phyloP scores from a whole-genome alignment of 2,797 vertebrate genomes.

The Pampus argenteus region DNA sequence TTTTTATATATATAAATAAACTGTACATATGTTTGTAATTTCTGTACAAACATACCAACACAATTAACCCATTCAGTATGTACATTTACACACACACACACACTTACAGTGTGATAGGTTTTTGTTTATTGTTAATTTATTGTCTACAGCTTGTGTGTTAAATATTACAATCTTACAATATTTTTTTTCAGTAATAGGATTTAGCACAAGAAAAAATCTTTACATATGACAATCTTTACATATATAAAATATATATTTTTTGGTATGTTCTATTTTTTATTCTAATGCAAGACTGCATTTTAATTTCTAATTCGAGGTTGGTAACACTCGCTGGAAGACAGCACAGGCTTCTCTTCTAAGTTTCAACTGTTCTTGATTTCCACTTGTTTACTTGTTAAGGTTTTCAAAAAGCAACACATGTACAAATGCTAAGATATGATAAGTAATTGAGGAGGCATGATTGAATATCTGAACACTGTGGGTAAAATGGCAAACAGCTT shows the following conservation, averaged over 20 bases:
- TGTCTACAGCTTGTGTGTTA: conserved; percentile 7
- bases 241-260: neutral
- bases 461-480: neutral
- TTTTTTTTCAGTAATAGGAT: neutral
- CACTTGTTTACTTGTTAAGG: conserved; percentile 17
- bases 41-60: neutral
- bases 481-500: conserved; percentile 4
- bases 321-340: neutral
- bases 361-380: conserved; percentile 28
- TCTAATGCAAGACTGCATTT: neutral
- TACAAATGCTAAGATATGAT: neutral
- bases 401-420: conserved; percentile 16
- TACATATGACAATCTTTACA: neutral
- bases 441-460: neutral
- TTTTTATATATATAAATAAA: neutral
- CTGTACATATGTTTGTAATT: neutral
- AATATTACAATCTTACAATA: too few relatives aligned
- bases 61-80: neutral
- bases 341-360: conserved; percentile 14
- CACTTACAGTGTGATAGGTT: too few relatives aligned
- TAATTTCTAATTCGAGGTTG: neutral
- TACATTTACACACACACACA: neutral
- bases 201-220: neutral
- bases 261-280: neutral
- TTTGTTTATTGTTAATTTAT: conserved; percentile 4